A percentile compares a stretch with the other conserved stretches of the same genome.
These are phyloP conservation scores for Cryptus armator DNA, from an alignment of 2,888 invertebrate genomes.

Conservation along the genomic window DNA sequence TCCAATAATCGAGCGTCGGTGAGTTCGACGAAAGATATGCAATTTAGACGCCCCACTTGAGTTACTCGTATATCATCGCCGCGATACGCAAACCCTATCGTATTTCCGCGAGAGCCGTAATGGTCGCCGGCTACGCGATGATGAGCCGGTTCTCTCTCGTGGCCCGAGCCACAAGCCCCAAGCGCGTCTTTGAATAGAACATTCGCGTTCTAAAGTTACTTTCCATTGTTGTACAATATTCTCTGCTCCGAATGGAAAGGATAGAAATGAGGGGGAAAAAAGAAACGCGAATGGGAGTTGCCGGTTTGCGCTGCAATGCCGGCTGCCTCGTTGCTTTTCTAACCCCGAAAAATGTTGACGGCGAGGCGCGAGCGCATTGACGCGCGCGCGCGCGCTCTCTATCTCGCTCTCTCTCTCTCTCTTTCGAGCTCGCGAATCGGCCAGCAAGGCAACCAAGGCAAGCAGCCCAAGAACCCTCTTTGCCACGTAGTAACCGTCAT, in stretches of 20 bases:
- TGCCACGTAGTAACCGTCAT: conserved; percentile 69
- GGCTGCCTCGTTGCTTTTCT: conserved; percentile 69
- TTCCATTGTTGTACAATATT: neutral
- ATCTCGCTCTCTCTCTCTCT: neutral
- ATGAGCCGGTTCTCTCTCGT: conserved; percentile 51
- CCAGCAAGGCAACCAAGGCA: conserved; percentile 26
- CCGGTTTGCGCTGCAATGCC: conserved; percentile 45
- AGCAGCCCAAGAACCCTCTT: conserved; percentile 40
- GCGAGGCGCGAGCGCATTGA: conserved; percentile 29
- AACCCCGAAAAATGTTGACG: conserved; percentile 72
- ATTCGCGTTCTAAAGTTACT: neutral
- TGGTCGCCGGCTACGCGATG: conserved; percentile 61
- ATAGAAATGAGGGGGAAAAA: neutral
- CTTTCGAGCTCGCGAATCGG: conserved; percentile 32
- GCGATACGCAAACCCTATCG: conserved; percentile 39
- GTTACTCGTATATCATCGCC: conserved; percentile 18
- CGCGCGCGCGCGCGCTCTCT: conserved; percentile 16
- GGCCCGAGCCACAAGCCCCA: conserved; percentile 29
- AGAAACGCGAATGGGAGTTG: conserved; percentile 16
- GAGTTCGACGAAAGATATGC: neutral
- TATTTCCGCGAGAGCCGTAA: conserved; percentile 51
- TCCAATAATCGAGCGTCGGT: conserved; percentile 17
- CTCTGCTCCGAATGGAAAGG: neutral
- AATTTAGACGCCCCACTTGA: conserved; percentile 31
- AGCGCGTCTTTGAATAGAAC: conserved; percentile 6